Evolutionary conservation across 1,140 invertebrate species (phyloP), one percentile per base, ranked within the genome.

Genomic region (Drosophila nigrodunni): DNA sequence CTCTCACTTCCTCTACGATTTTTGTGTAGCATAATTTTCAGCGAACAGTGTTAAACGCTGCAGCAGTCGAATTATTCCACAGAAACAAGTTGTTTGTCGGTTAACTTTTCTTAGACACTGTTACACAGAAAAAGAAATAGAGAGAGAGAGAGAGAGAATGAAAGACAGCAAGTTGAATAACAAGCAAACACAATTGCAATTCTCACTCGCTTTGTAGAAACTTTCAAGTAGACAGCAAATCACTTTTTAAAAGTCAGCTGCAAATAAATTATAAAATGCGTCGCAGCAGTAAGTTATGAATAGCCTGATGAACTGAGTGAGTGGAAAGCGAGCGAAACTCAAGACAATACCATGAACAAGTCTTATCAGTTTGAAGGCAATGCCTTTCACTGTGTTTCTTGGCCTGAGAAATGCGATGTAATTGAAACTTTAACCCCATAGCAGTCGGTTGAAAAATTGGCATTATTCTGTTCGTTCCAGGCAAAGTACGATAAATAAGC

Each of bases 361-460:
- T 55, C 35, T 5, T 50, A 47, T 47, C 60, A 61, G 49, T 37
- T 49, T 34, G 44, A 73, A 73, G 64, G 55, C 37, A 30, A 43
- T 43, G 49, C 46, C 9, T 30, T 34, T 44, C 13, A n/a, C 9
- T 43, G 44, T 37, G 64, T 25, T 1, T 11, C 18, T 39, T 62
- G 46, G 47, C 0, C 34, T 18, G 59, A 35, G 46, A 62, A 71
- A 71, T 71, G 50, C 11, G 50, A 55, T 65, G 82, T 73, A 87
- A 87, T 86, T 86, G 82, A 86, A 86, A 87, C 75, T 86, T 88
- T 70, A 87, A 88, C 79, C 80, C 82, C 47, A 60, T 65, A 37
- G 34, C 61, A 55, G 39, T 52, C 52, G 35, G 66, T 88, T 87
- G 82, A 87, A 71, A 77, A 87, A 87, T 86, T 86, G 82, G 69